These are phyloP conservation scores for Umimayanthus kanabou DNA, from an alignment of 92 coral and sea anemone species.

Conservation along the genomic window DNA sequence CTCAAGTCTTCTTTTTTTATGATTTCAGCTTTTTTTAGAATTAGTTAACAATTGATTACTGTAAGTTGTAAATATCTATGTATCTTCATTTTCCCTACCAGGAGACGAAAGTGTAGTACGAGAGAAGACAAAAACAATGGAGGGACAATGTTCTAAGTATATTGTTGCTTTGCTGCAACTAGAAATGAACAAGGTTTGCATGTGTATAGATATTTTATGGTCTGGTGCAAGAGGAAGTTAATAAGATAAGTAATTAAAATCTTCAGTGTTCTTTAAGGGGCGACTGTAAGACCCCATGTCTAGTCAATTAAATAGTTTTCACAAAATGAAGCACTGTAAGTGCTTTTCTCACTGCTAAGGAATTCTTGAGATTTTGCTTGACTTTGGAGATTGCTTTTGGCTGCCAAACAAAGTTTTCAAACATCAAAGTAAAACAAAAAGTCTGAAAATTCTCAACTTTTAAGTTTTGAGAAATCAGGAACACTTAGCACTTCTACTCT, in stretches of 20 bases:
- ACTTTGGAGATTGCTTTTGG: not conserved
- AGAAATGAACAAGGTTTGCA: slow-evolving; percentile 6
- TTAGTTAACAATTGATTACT: not conserved
- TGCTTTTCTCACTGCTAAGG: not conserved
- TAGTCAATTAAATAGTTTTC: not conserved
- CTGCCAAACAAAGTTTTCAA: not conserved
- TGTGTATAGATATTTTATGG: slow-evolving; percentile 13
- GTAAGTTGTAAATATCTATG: not conserved
- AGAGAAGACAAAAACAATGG: not conserved
- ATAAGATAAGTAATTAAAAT: not conserved
- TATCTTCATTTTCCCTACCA: not conserved
- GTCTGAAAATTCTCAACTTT: no score
- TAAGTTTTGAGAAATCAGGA: no score
- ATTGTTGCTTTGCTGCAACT: not conserved
- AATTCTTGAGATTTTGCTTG: not conserved
- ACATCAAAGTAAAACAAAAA: no score
- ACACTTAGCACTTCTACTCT: no score
- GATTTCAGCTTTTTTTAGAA: not conserved
- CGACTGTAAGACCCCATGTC: not conserved
- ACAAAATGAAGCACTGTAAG: not conserved
- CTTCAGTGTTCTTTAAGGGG: not conserved
- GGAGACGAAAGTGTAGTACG: not conserved
- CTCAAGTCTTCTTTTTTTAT: no score
- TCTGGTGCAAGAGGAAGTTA: not conserved
- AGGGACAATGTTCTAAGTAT: not conserved